Base-by-base conservation (phyloP, 1,140 invertebrate species). In the Apis dorsata region DNA sequence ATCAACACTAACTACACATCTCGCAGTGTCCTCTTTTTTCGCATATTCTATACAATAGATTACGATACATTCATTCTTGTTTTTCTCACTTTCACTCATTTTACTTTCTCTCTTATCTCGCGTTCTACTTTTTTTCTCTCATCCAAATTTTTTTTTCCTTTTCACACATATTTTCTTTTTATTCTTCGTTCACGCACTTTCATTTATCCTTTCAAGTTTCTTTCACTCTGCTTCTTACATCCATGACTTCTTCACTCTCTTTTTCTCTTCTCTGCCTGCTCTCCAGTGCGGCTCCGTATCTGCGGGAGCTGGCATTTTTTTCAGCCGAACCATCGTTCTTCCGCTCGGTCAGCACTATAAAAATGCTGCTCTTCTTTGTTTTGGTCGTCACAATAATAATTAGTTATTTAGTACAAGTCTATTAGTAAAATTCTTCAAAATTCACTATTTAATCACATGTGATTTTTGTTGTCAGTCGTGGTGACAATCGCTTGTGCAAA, bases 371-470 rank as follows among this genome's bases (percentile, higher is more conserved):
- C 77, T 62, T 55, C 59, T 86, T 85, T 80, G 75, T 84, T 93
- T 92, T 93, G 92, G 92, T 93, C 92, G 91, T 93, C 92, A 89
- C 92, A 90, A 91, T 92, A 93, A 93, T 89, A 91, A 76, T 92
- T 93, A 91, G 83, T 89, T 90, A 85, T 89, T 92, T 91, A 92
- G 88, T 92, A 93, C 87, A 93, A 92, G 91, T 92, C 90, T 92
- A 92, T 91, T 90, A 91, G 92, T 93, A 93, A 93, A 93, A 92
- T 93, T 92, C 86, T 77, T 93, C 91, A 91, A 93, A 93, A 93
- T 92, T 93, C 88, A 91, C 92, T 93, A 92, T 91, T 92, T 86
- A 92, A 92, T 93, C 92, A 93, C 92, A 93, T 92, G 86, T 92
- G 91, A 91, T 92, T 92, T 91, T 91, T 90, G 87, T 92, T 91